Base-by-base conservation (phyloP, 2,113 vertebrate genomes). In the sheep (Ovis aries) region DNA sequence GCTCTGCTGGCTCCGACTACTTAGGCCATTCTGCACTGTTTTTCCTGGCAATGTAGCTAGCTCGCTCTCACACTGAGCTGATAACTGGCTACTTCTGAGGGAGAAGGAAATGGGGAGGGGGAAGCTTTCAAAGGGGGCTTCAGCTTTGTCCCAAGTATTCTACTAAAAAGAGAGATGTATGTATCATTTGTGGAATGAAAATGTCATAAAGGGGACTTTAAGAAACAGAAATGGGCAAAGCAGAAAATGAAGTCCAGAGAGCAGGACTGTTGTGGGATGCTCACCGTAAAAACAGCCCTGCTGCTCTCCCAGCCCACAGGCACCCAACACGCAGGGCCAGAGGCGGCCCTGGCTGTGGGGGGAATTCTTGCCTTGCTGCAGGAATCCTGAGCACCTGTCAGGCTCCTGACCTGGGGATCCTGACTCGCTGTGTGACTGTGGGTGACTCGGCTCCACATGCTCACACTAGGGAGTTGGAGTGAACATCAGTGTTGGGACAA, bases 251-350 rank as follows among this genome's bases (percentile, higher is more conserved):
- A 50, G 81, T 6, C 4, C 17, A 45, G 59, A 27, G 40, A 78
- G 36, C 48, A 13, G 15, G 36, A 15, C 43, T 40, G 3, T 7
- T 9, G 33, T 14, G 40, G 0, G 48, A 7, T 45, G 60, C 36
- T 1, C 67, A 3, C 3, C 2, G 0, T 3, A 9, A 55, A 43
- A 67, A 16, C 7, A 3, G 5, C 43, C 6, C 2, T 0, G 11
- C 36, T 55, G 60, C 19, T 40, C 12, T 7, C 62, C 29, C 23
- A n/a, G 43, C 71, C 67, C 14, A 3, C 1, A 33, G 43, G 43
- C 8, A 14, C 36, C 60, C 82, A 1, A 36, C 59, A 9, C 7
- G 21, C 17, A 29, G 43, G 45, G 31, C 36, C 50, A 4, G 7
- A 31, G 90, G 55, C 31, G 29, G n/a, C 29, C 50, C 21, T 3